These are phyloP conservation scores for Leptinotarsa rubiginosa DNA, from an alignment of 2,888 invertebrate genomes.

Conservation along the genomic window DNA sequence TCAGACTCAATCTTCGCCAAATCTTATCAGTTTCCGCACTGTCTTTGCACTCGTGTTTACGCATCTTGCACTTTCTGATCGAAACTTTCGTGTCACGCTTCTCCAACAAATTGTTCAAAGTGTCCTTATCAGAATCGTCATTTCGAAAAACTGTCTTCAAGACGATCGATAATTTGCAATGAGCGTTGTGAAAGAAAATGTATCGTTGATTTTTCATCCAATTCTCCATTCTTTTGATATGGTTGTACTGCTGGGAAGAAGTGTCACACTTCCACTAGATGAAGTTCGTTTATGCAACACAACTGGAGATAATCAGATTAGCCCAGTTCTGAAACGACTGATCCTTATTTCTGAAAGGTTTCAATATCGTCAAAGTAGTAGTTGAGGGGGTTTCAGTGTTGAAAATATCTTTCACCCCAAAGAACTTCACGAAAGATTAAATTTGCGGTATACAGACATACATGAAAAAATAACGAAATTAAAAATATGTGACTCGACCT, in stretches of 20 bases:
- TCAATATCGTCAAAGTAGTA: constrained; percentile 17
- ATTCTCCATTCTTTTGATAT: constrained; percentile 43
- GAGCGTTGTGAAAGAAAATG: constrained; percentile 47
- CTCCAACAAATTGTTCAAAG: constrained; percentile 41
- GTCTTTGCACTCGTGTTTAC: constrained; percentile 20
- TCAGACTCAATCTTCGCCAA: constrained; percentile 54
- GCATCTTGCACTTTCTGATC: constrained; percentile 21
- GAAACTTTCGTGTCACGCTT: constrained; percentile 25
- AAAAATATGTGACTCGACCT: no score
- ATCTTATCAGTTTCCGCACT: constrained; percentile 41
- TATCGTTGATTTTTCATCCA: constrained; percentile 53
- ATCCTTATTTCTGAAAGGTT: constrained; percentile 1
- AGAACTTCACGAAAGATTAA: no score
- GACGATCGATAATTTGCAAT: constrained; percentile 42
- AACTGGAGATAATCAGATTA: constrained; percentile 4
- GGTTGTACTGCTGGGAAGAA: neutral
- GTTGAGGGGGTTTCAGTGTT: neutral
- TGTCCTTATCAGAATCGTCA: constrained; percentile 35
- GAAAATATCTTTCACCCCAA: no score
- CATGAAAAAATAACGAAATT: no score
- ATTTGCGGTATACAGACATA: no score
- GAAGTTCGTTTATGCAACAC: neutral
- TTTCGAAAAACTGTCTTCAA: constrained; percentile 48
- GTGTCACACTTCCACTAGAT: neutral
- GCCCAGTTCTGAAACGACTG: constrained; percentile 5